Evolutionary conservation across 1,140 invertebrate species (phyloP).

Genomic region (Drosophila lacteicornis): DNA sequence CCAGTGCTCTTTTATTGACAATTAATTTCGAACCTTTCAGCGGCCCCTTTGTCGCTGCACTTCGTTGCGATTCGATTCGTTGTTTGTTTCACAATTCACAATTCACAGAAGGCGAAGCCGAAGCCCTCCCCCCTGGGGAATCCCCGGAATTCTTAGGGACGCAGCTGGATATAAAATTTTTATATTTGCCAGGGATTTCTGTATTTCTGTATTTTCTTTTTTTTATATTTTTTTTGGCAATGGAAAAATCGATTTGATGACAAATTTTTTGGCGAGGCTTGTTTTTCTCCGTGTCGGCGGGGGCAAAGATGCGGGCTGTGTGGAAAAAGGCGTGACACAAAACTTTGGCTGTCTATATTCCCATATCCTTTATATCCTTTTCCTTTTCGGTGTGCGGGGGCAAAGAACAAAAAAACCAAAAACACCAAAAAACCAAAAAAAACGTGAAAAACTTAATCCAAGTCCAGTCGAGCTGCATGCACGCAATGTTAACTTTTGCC

Average conservation of each 20-base stretch:
- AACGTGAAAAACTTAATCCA: conserved; percentile 58
- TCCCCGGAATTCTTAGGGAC: conserved; percentile 8
- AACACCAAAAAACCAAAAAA: background rate
- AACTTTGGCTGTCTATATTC: conserved; percentile 43
- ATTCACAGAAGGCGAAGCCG: background rate
- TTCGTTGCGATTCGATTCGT: background rate
- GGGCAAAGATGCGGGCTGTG: conserved; percentile 31
- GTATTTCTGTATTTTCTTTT: background rate
- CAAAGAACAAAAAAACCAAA: background rate
- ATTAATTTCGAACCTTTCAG: conserved; percentile 42
- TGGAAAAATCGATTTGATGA: conserved; percentile 29
- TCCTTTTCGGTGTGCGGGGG: conserved; percentile 35
- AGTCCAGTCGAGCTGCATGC: conserved; percentile 57
- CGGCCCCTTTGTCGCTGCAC: conserved; percentile 21
- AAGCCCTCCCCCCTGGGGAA: background rate
- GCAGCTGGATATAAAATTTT: conserved; percentile 34
- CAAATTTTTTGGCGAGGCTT: conserved; percentile 26
- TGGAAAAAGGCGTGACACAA: conserved; percentile 39
- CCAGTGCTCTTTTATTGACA: conserved; percentile 33
- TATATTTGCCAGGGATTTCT: conserved; percentile 18
- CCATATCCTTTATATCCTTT: conserved; percentile 45
- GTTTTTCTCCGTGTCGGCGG: conserved; percentile 18
- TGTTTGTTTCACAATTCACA: conserved; percentile 23
- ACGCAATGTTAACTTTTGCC: conserved; percentile 56
- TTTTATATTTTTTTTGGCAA: background rate